Base-by-base conservation (phyloP, 2,888 invertebrate genomes). In the Lapara coniferarum region DNA sequence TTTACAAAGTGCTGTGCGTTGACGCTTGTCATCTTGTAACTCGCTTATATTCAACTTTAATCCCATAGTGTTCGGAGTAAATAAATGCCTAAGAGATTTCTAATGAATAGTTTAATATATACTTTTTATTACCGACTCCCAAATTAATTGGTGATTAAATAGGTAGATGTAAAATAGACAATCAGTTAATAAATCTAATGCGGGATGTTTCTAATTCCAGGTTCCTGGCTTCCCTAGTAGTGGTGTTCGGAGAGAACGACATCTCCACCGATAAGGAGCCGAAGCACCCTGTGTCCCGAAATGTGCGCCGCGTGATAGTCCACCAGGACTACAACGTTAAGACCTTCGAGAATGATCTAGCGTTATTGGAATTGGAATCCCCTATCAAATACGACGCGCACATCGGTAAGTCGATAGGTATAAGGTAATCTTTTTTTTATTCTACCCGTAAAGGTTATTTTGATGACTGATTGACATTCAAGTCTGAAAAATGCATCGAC, bases 291-390 rank as follows among this genome's bases (percentile, higher is more conserved):
- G 92, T 97, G 0, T 96, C 97, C 51, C 96, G 97, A 82, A 98
- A 98, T 86, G 97, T 98, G 0, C 95, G 96, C 72, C 93, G 98
- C 49, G 98, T 98, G 52, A 97, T 98, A 68, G 97, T 98, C 0
- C 98, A 98, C 84, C 93, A 97, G 0, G 96, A 97, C 76, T 98
- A 98, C 85, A 97, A 98, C 85, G 96, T 98, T 0, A 97, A 97
- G 0, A 98, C 98, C 0, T 98, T 98, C 81, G 98, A 98, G 84
- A 98, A 98, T 82, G 98, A 98, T 86, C 93, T 98, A 77, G 98
- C 98, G 0, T 87, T 98, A 37, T 86, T 98, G 66, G 98, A 98
- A 84, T 87, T 98, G 74, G 98, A 98, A 73, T 95, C 96, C 10
- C 96, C 98, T 0, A 95, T 98, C 10, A 95, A 96, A 74, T 98